A percentile compares a stretch with the other conserved stretches of the same genome.
Evolutionary conservation across 2,113 vertebrate genomes (phyloP).

Genomic region (Cranoglanis bouderius): DNA sequence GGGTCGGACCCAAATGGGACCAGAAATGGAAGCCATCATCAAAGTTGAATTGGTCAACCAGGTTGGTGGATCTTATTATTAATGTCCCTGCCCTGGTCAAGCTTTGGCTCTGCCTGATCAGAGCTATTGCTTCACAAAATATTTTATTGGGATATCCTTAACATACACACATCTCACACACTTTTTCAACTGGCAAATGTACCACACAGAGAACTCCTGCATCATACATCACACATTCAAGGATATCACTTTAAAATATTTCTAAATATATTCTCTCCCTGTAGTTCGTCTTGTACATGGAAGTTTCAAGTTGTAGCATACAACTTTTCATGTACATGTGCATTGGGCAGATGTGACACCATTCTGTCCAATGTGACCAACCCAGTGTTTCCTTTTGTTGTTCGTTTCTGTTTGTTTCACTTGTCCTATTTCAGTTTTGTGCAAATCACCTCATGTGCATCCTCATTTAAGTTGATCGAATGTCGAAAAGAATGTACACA

Average conservation of each 20-base stretch:
- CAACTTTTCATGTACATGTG: constrained; percentile 90
- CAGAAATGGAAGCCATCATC: constrained; percentile 73
- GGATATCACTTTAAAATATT: constrained; percentile 91
- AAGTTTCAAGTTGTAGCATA: constrained; percentile 86
- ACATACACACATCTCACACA: constrained; percentile 20
- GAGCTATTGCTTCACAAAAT: constrained; percentile 86
- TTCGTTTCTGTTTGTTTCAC: constrained; percentile 48
- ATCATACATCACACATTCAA: constrained; percentile 53
- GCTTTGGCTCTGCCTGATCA: constrained; percentile 83
- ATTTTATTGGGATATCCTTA: constrained; percentile 98
- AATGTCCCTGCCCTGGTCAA: constrained; percentile 78
- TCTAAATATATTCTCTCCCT: constrained; percentile 61
- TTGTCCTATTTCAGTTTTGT: constrained; percentile 31
- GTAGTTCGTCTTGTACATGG: constrained; percentile 90
- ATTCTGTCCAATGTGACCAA: constrained; percentile 42
- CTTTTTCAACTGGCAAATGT: neutral
- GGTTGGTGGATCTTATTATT: constrained; percentile 95
- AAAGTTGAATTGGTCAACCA: constrained; percentile 85
- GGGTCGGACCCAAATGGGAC: constrained; percentile 81
- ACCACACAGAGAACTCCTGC: constrained; percentile 39
- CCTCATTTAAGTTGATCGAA: neutral
- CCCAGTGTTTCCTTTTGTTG: constrained; percentile 32
- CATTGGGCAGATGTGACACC: constrained; percentile 71
- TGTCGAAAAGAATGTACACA: constrained; percentile 62
- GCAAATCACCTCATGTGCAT: neutral